Base-by-base conservation (phyloP, 2,888 invertebrate species). In the Junonia oenone region DNA sequence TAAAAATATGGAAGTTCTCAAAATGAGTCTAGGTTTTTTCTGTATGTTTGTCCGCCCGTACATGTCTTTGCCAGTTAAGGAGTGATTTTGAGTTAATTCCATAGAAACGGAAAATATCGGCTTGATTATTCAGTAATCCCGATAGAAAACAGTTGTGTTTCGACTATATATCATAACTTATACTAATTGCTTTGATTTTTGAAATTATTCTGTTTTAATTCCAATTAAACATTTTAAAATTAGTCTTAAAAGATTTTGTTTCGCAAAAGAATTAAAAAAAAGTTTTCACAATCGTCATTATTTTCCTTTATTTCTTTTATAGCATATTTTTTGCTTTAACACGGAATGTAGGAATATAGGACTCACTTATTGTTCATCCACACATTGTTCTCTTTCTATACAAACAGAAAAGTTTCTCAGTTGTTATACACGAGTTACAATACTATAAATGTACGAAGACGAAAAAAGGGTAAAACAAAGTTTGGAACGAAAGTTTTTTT, bases 401-500 rank as follows among this genome's bases (percentile, higher is more conserved):
- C 51, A 43, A 52, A 52, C 55, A 51, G 26, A 35, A 35, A 57
- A 57, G 17, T 45, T 55, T 51, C 22, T 4, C 35, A 48, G 51
- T 51, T 48, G 51, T 55, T 58, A 54, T 40, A 40, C 46, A 35
- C 37, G 45, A 55, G 45, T 43, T 37, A 31, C 37, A 52, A 43
- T 55, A 50, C 35, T 47, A 47, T 37, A 38, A 52, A 58, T 55
- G 26, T 58, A 58, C 33, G 45, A 22, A 43, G 27, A 51, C 43
- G 45, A 60, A 51, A 56, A 58, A 56, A 53, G 55, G 56, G 61
- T 63, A 64, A 66, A 68, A 68, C 63, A 66, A 66, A 66, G 66
- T 65, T 67, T 49, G 57, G 62, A 62, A 63, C 65, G 66, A 51
- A 59, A 63, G 47, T 65, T 65, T 29, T 72, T 73, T 69, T 69